Base-by-base conservation (phyloP, 2,888 invertebrate species). In the Luperina testacea region DNA sequence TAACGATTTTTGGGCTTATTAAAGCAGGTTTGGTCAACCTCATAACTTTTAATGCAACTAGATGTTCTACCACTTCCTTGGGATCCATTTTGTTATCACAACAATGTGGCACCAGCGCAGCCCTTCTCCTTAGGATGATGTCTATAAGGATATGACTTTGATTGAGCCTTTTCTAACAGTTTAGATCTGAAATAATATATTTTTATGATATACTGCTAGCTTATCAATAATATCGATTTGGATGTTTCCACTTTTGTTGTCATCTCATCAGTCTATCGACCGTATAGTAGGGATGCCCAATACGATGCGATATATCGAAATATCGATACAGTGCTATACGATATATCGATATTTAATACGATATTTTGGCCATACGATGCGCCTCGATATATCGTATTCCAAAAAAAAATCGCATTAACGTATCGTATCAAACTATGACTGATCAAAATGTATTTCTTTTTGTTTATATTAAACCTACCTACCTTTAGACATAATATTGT, bases 21-120 rank as follows among this genome's bases (percentile, higher is more conserved):
- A 99, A 96, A 51, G 99, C 98, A 8, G 99, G 99, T 90, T 99
- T 98, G 2, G 99, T 99, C 84, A 99, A 97, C 88, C 99, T 97
- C 99, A 99, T 99, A 74, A 99, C 99, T 98, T 97, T 98, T 76
- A 98, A 92, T 53, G 97, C 97, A 68, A 98, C 96, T 75, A 97
- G 94, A 92, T 97, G 97, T 89, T 98, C 97, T 57, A 96, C 96
- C 78, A 97, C 97, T 89, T 97, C 97, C 93, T 97, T 97, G 2
- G 94, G 90, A 92, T 97, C 97, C 97, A 97, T 97, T 57, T 57
- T 24, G 11, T n/a, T 20, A 59, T 13, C 17, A 69, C 59, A 69
- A 45, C n/a, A 82, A 68, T 38, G 13, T 53, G 32, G 57, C 11
- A 63, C 32, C 24, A 65, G 48, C 9, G 32, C 51, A 27, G 24